These are phyloP conservation scores for Crioceris asparagi DNA, from an alignment of 2,888 invertebrate species.

Conservation along the genomic window DNA sequence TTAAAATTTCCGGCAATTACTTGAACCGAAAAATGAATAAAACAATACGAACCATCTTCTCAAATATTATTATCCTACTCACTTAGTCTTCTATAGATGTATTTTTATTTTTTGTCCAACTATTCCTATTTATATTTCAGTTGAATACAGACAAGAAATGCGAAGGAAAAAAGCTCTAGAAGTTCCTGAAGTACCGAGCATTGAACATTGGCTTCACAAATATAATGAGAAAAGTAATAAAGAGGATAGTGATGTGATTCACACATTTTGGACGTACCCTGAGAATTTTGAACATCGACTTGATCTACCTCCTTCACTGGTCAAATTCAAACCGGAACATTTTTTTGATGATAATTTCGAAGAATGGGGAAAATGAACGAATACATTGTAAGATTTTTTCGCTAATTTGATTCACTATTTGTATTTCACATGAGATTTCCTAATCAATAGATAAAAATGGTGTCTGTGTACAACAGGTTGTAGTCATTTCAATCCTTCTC, in stretches of 20 bases:
- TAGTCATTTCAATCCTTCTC: no score
- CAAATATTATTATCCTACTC: neutral
- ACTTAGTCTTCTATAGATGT: no score
- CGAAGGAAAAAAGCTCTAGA: slow-evolving; percentile 22
- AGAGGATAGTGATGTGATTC: slow-evolving; percentile 34
- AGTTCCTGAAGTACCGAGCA: slow-evolving; percentile 28
- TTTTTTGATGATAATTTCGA: slow-evolving; percentile 41
- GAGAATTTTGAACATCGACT: slow-evolving; percentile 38
- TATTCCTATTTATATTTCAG: slow-evolving; percentile 25
- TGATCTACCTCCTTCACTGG: slow-evolving; percentile 51
- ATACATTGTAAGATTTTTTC: no score
- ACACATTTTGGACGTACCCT: slow-evolving; percentile 48
- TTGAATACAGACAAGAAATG: slow-evolving; percentile 29
- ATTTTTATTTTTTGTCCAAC: slow-evolving; percentile 3
- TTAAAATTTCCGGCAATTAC: neutral
- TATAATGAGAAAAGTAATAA: slow-evolving; percentile 31
- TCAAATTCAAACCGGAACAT: slow-evolving; percentile 44
- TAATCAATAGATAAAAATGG: no score
- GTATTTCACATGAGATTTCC: no score
- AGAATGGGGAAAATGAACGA: slow-evolving; percentile 46
- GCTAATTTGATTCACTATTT: no score
- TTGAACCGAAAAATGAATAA: neutral
- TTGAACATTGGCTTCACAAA: slow-evolving; percentile 37
- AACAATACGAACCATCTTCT: neutral
- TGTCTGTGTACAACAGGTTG: no score